Evolutionary conservation across 2,888 invertebrate genomes (phyloP), one percentile per base, ranked within the genome.

Genomic region (Callyntrura sp.): DNA sequence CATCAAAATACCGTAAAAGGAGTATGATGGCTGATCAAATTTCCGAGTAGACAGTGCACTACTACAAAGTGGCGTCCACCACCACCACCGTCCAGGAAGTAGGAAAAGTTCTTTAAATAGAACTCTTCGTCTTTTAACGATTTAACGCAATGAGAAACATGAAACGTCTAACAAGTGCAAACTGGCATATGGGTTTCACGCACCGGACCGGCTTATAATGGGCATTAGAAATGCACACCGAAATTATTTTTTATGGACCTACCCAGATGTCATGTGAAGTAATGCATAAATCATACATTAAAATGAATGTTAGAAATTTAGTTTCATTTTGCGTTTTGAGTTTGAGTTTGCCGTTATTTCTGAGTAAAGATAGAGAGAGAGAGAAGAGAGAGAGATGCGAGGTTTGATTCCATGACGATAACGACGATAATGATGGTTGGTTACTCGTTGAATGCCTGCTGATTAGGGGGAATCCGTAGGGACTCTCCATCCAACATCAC

Each of bases 331-430:
- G 51, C 14, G 11, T 62, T 12, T 2, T 62, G 11, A n/a, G 28
- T 12, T 2, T 62, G 11, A n/a, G 28, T 68, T 0, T n/a, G 8
- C 35, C n/a, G 6, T 17, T 68, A 68, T 17, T 62, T 5, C 1
- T 25, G 8, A 9, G 17, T 17, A 17, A 17, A 8, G 2, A 60
- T 8, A 17, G 43, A 6, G n/a, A n/a, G n/a, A n/a, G n/a, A n/a
- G n/a, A n/a, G n/a, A n/a, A n/a, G n/a, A n/a, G n/a, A n/a, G n/a
- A n/a, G n/a, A n/a, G n/a, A n/a, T n/a, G n/a, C n/a, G n/a, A n/a
- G n/a, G n/a, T n/a, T 14, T 12, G 76, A 76, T 76, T 73, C 73
- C 51, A 76, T 76, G 48, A 73, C 48, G 12, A 62, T 70, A 43
- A 45, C 73, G 20, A 51, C 12, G 1, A 76, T 17, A 11, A 17